These are phyloP conservation scores for Oasisia sp. DNA, from an alignment of 2,888 invertebrate genomes.

Conservation along the genomic window DNA sequence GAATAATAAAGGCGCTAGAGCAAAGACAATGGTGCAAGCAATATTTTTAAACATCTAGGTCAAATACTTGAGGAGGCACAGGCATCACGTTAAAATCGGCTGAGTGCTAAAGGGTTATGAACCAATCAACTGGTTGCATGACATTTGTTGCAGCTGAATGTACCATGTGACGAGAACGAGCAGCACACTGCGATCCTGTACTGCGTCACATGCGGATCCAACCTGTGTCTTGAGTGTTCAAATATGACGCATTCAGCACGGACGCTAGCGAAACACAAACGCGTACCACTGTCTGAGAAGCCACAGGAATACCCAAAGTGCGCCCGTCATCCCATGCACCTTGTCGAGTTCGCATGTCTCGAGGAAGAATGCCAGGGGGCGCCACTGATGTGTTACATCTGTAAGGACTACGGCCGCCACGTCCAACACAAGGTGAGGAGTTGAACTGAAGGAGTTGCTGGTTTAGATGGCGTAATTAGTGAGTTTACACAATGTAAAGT, in stretches of 20 bases:
- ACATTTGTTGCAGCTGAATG: constrained; percentile 58
- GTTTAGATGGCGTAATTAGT: not conserved
- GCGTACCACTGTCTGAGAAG: constrained; percentile 71
- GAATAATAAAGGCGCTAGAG: too few relatives aligned
- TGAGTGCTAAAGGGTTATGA: not conserved
- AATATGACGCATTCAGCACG: constrained; percentile 69
- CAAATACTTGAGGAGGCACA: too few relatives aligned
- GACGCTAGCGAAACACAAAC: constrained; percentile 69
- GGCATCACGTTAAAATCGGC: too few relatives aligned
- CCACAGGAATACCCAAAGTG: constrained; percentile 71
- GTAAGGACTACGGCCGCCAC: constrained; percentile 72
- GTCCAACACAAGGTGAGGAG: constrained; percentile 69
- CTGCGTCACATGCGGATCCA: constrained; percentile 71
- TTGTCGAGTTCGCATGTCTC: constrained; percentile 71
- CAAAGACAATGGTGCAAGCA: too few relatives aligned
- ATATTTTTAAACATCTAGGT: too few relatives aligned
- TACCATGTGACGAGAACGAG: constrained; percentile 71
- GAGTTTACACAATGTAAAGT: too few relatives aligned
- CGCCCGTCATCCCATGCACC: constrained; percentile 69
- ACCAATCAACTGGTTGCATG: not conserved
- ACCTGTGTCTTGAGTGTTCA: constrained; percentile 71
- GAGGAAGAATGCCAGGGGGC: constrained; percentile 70
- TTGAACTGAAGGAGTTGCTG: not conserved
- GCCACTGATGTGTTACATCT: constrained; percentile 72
- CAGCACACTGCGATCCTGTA: constrained; percentile 70